Evolutionary conservation across 1,140 invertebrate genomes (phyloP), one percentile per base, ranked within the genome.

Genomic region (Wiebesia pumilae): DNA sequence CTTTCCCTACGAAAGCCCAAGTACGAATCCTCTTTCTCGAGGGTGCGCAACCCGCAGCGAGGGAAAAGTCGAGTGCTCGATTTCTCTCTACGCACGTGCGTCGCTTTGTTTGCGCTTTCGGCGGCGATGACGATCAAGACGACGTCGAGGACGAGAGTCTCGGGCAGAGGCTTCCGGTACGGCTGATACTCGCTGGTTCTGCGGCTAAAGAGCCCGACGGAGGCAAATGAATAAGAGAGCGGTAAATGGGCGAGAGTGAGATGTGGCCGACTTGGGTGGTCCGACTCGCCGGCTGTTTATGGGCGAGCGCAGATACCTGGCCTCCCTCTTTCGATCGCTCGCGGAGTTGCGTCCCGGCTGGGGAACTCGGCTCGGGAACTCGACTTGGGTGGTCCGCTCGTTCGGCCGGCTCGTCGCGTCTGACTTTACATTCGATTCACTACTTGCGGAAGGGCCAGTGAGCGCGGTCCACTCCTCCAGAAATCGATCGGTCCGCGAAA

Each of bases 371-470:
- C 54, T 79, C 30, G 47, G 54, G 47, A 62, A 62, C 54, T 40
- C 78, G 7, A 30, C 78, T 30, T 80, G 78, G 78, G 78, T 80
- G 78, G 78, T 80, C 78, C 77, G 27, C 24, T 43, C n/a, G 43
- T 21, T 10, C 47, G 9, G n/a, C 7, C 4, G 47, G 77, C 54
- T 90, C 90, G 90, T 92, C 90, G 90, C 90, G 91, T 91, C 91
- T 91, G 91, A 92, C 90, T 93, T 91, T 91, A 81, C 92, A 93
- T 93, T 93, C 91, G 91, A 93, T 93, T 91, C 91, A 91, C 92
- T 93, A 92, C 92, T 93, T 92, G 91, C 91, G 93, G 92, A 93
- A 92, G 91, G 35, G 91, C n/a, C 38, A 30, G 51, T 35, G 77
- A 3, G 71, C 35, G 21, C 51, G 33, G 38, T 19, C 3, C 30